Percentiles rank a stretch among this genome's conserved stretches.
Conservation (phyloP, 1,140 invertebrate species). For the Prorops nasuta region DNA sequence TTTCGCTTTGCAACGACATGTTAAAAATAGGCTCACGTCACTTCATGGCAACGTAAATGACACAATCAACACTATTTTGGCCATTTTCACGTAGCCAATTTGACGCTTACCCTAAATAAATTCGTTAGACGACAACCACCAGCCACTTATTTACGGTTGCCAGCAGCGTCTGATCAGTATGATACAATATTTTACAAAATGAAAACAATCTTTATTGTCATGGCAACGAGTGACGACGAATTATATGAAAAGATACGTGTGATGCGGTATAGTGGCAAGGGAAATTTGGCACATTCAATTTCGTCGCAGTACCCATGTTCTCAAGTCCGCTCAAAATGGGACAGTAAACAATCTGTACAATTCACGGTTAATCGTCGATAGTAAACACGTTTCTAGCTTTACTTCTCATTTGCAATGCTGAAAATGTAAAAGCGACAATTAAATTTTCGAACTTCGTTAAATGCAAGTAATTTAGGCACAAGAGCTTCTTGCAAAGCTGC, state of each 20-base stretch:
- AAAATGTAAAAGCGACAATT: no score
- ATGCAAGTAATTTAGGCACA: no score
- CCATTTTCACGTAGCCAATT: neutral
- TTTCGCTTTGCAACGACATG: constrained; percentile 11
- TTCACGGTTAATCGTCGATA: no score
- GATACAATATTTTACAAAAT: constrained; percentile 54
- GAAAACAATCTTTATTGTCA: constrained; percentile 52
- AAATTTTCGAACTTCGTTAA: no score
- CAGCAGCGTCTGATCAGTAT: constrained; percentile 18
- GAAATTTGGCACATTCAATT: constrained; percentile 37
- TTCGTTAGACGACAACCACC: constrained; percentile 11
- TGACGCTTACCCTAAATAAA: constrained; percentile 14
- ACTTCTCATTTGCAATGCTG: no score
- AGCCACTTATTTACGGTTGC: neutral
- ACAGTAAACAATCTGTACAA: no score
- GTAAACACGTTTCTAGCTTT: no score
- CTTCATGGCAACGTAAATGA: neutral
- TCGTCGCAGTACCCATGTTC: constrained; percentile 15
- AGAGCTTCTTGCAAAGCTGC: no score
- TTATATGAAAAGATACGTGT: constrained; percentile 21
- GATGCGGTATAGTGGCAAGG: constrained; percentile 32
- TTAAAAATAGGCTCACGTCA: constrained; percentile 1
- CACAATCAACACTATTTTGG: neutral
- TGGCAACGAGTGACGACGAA: constrained; percentile 46
- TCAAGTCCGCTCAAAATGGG: no score